Conservation (phyloP, 2,888 invertebrate species). For the Thera britannica region DNA sequence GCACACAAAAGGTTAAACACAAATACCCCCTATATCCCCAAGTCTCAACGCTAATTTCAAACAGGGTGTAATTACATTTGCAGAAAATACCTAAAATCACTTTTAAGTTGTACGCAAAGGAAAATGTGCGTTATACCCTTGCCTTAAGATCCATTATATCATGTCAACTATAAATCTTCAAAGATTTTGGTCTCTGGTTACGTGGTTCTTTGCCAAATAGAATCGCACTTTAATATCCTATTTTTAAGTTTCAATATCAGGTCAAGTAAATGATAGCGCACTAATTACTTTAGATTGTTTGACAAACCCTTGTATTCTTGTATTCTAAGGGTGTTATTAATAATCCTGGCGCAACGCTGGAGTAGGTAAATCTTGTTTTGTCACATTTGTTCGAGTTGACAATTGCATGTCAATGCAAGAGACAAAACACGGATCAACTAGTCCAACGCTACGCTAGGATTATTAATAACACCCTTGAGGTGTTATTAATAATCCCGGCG, state of each 20-base stretch:
- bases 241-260: neutral
- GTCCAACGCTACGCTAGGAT: too few relatives aligned
- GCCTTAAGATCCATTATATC: neutral
- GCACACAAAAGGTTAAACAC: conserved; percentile 6
- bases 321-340: too few relatives aligned
- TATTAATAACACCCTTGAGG: too few relatives aligned
- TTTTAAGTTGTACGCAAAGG: neutral
- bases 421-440: too few relatives aligned
- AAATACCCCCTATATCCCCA: conserved; percentile 7
- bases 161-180: neutral
- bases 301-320: too few relatives aligned
- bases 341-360: too few relatives aligned
- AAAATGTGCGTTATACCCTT: conserved; percentile 2
- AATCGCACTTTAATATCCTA: neutral
- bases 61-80: conserved; percentile 45
- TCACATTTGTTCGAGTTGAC: too few relatives aligned
- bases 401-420: too few relatives aligned
- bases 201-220: neutral
- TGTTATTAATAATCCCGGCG: too few relatives aligned
- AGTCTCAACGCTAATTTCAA: conserved; percentile 35
- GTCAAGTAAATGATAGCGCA: too few relatives aligned
- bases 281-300: too few relatives aligned
- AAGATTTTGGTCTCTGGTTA: neutral
- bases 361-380: too few relatives aligned
- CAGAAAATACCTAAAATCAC: conserved; percentile 23